Conservation (phyloP, 1,140 invertebrate genomes). For the Centruroides sculpturatus region DNA sequence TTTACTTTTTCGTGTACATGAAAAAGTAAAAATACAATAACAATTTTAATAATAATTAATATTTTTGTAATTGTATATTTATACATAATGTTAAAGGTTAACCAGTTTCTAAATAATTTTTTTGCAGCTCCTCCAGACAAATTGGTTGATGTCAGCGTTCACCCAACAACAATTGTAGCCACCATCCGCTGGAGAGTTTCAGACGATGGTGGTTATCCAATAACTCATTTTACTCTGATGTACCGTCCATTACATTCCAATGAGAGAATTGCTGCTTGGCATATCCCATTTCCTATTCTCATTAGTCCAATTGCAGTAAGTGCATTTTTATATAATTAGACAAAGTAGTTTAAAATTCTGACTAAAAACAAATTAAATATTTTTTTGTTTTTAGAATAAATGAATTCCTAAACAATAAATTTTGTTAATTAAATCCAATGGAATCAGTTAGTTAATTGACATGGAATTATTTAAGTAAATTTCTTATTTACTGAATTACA, state of each 20-base stretch:
- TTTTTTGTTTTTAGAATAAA: too few species aligned
- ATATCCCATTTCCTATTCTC: conserved; percentile 50
- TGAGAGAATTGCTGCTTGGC: conserved; percentile 38
- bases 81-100: neutral
- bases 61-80: neutral
- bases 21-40: too few species aligned
- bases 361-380: too few species aligned
- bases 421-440: too few species aligned
- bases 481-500: too few species aligned
- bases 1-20: too few species aligned
- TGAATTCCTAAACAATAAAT: too few species aligned
- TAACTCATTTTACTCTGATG: conserved; percentile 57
- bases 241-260: conserved; percentile 35
- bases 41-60: too few species aligned
- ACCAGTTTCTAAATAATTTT: neutral
- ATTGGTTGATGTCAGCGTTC: conserved; percentile 54
- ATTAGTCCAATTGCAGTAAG: conserved; percentile 56
- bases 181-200: conserved; percentile 56
- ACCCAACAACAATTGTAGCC: conserved; percentile 59
- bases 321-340: neutral
- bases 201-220: conserved; percentile 54
- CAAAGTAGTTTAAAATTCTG: too few species aligned
- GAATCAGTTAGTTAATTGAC: too few species aligned
- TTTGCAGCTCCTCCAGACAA: conserved; percentile 50
- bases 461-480: too few species aligned